A percentile compares a stretch with the other conserved stretches of the same genome.
Conservation (phyloP, 2,888 invertebrate species). For the Polyploca ridens region DNA sequence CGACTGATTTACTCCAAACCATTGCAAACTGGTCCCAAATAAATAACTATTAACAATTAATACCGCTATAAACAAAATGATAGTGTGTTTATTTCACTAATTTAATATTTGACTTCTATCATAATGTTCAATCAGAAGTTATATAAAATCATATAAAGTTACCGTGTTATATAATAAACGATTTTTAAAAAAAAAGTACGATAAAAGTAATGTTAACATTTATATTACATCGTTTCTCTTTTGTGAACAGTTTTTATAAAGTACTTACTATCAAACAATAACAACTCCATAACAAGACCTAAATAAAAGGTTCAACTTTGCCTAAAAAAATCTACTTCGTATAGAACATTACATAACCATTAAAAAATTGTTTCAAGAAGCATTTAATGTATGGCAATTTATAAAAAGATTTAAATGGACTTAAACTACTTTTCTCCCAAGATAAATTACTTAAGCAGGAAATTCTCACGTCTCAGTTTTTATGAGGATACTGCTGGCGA, state of each 20-base stretch:
- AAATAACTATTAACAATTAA: neutral
- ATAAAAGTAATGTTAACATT: too few relatives aligned
- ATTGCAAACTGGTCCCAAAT: conserved; percentile 24
- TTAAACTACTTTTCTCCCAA: neutral
- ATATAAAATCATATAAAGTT: too few relatives aligned
- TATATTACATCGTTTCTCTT: too few relatives aligned
- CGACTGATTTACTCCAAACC: conserved; percentile 54
- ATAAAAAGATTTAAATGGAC: neutral
- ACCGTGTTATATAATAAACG: too few relatives aligned
- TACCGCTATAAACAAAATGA: neutral
- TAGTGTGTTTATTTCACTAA: neutral
- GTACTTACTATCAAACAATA: too few relatives aligned
- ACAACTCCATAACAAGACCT: too few relatives aligned
- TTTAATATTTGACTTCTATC: too few relatives aligned
- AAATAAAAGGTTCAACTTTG: too few relatives aligned
- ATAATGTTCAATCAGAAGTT: too few relatives aligned
- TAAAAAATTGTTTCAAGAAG: neutral
- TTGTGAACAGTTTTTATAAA: too few relatives aligned
- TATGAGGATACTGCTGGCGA: conserved; percentile 28
- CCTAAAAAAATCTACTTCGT: too few relatives aligned
- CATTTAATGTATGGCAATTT: neutral
- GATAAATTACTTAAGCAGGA: neutral
- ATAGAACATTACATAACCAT: neutral
- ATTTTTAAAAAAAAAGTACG: too few relatives aligned
- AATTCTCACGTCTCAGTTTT: conserved; percentile 25